Conservation (phyloP, 2,113 vertebrate genomes). For the Syngnathus floridae region DNA sequence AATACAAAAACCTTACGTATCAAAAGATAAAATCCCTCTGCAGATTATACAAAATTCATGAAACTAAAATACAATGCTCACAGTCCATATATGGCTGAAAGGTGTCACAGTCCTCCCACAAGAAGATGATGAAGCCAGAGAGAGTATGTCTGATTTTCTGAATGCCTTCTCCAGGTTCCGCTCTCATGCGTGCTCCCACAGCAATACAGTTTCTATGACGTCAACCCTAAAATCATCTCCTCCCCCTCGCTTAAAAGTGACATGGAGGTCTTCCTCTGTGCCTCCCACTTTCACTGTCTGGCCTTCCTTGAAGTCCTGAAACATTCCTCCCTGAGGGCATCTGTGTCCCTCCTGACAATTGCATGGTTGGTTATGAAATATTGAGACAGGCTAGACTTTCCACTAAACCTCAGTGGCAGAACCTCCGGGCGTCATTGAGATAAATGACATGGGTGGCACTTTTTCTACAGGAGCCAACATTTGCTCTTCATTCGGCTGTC, state of each 20-base stretch:
- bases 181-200: conserved; percentile 13
- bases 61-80: background rate
- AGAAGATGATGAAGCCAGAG: conserved; percentile 29
- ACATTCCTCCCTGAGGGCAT: conserved; percentile 28
- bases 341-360: conserved; percentile 33
- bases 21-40: no score
- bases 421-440: conserved; percentile 38
- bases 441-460: conserved; percentile 20
- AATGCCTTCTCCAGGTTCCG: conserved; percentile 13
- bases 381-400: conserved; percentile 31
- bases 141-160: conserved; percentile 9
- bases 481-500: conserved; percentile 41
- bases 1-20: no score
- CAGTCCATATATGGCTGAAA: background rate
- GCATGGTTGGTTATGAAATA: conserved; percentile 44
- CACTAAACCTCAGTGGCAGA: conserved; percentile 8
- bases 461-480: conserved; percentile 33
- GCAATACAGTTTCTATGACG: conserved; percentile 42
- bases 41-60: background rate
- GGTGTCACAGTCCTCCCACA: background rate
- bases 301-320: conserved; percentile 21
- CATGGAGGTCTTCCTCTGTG: conserved; percentile 19
- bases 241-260: conserved; percentile 4
- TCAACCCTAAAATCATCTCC: conserved; percentile 27
- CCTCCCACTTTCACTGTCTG: conserved; percentile 23